Base-by-base conservation (phyloP, 2,113 vertebrate genomes). In the Gavia stellata region DNA sequence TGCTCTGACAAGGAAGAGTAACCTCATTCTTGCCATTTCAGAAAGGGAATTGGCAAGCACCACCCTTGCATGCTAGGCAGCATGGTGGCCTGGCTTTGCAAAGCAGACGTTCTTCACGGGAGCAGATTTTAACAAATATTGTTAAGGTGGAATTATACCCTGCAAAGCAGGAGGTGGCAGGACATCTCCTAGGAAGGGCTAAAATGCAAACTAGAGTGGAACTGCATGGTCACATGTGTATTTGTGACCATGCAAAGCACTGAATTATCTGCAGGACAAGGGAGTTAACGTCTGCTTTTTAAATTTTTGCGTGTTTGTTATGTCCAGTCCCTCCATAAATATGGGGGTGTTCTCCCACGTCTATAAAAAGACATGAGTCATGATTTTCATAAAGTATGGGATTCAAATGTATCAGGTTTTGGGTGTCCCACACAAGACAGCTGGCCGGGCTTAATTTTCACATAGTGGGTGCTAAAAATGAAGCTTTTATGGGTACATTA, bases 401-500 rank as follows among this genome's bases (percentile, higher is more conserved):
- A 62, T 94, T 94, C 85, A 88, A 86, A 86, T 86, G 8, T 94
- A 82, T 92, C 88, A 62, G 86, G 0, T 91, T 94, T 91, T 85
- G 86, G 66, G 49, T 95, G 94, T 94, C 91, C 89, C 81, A 97
- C 94, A 96, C 88, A 92, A 85, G 90, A 70, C 90, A 94, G 74
- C 94, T 97, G 91, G 68, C 67, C 90, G 59, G 78, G 62, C 47
- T 95, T 94, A 70, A 84, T 90, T 89, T 94, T 86, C 62, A 80
- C 73, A 70, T 29, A 81, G 80, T 63, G 33, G 20, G 45, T 85
- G 58, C 81, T 91, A 92, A 89, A 95, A 94, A 90, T 55, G 40
- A 72, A 70, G 58, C 62, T 45, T 91, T 62, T 92, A 49, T 85
- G 70, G 49, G 40, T 89, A 42, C 44, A 14, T 71, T 58, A 34